phyloP scores from a whole-genome alignment of 2,113 vertebrate species.

The Actinemys pallida region DNA sequence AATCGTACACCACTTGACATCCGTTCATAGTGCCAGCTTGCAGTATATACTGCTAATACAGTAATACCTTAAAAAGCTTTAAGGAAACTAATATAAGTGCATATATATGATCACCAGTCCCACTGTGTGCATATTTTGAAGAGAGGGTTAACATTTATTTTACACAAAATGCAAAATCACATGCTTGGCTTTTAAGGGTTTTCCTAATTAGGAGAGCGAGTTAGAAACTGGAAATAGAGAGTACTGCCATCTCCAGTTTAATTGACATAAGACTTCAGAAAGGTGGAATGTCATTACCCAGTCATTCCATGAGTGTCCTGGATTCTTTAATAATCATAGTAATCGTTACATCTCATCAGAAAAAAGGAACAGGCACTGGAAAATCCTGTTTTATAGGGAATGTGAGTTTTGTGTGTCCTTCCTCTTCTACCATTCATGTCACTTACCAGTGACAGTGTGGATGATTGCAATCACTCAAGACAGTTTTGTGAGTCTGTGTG shows the following conservation, averaged over 20 bases:
- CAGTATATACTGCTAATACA: neutral
- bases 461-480: neutral
- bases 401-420: neutral
- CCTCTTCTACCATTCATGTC: neutral
- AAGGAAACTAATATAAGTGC: neutral
- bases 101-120: neutral
- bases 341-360: neutral
- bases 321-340: neutral
- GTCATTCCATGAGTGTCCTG: neutral
- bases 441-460: accelerated
- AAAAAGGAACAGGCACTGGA: neutral
- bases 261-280: neutral
- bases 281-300: accelerated
- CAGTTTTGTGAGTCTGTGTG: neutral
- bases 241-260: accelerated
- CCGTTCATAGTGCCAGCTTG: neutral
- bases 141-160: neutral
- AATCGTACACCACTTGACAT: neutral
- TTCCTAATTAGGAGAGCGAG: neutral
- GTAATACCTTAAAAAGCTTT: neutral
- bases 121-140: neutral
- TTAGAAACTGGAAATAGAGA: neutral
- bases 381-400: neutral
- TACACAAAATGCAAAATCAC: neutral
- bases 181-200: neutral